phyloP scores from a whole-genome alignment of 2,113 vertebrate species.

The Gadus macrocephalus region DNA sequence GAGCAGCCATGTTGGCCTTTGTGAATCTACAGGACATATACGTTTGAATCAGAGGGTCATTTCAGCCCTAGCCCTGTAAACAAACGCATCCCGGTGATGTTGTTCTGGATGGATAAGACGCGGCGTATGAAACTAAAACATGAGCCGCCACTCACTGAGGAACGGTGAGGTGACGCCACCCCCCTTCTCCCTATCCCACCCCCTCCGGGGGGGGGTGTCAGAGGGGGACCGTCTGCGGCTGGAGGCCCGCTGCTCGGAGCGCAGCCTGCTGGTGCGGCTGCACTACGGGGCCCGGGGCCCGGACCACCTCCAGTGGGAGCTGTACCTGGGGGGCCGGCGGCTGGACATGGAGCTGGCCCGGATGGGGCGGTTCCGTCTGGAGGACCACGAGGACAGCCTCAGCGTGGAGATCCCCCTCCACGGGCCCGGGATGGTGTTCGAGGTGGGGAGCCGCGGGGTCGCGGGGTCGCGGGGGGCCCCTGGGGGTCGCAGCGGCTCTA shows the following conservation, averaged over 20 bases:
- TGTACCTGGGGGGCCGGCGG: conserved; percentile 35
- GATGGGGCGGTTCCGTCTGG: conserved; percentile 38
- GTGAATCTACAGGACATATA: too few species aligned
- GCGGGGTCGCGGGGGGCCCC: too few species aligned
- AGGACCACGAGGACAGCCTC: conserved; percentile 39
- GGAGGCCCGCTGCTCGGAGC: conserved; percentile 47
- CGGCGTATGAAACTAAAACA: too few species aligned
- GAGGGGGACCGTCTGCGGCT: conserved; percentile 24
- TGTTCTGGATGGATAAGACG: too few species aligned
- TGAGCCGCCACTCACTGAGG: too few species aligned
- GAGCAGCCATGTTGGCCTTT: too few species aligned
- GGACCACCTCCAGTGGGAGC: conserved; percentile 41
- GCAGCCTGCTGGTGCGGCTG: conserved; percentile 46
- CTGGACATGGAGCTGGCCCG: conserved; percentile 55
- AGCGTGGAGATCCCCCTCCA: conserved; percentile 43
- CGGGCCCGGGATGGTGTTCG: conserved; percentile 41
- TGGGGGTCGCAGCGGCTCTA: too few species aligned
- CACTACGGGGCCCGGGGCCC: conserved; percentile 34
- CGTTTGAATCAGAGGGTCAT: too few species aligned
- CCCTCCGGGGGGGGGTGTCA: background rate
- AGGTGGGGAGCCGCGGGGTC: conserved; percentile 27
- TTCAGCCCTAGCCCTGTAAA: too few species aligned
- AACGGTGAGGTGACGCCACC: too few species aligned
- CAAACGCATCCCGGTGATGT: too few species aligned
- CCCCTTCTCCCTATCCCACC: too few species aligned